phyloP scores from a whole-genome alignment of 2,888 invertebrate genomes.

The Phanerotoma sp. region DNA sequence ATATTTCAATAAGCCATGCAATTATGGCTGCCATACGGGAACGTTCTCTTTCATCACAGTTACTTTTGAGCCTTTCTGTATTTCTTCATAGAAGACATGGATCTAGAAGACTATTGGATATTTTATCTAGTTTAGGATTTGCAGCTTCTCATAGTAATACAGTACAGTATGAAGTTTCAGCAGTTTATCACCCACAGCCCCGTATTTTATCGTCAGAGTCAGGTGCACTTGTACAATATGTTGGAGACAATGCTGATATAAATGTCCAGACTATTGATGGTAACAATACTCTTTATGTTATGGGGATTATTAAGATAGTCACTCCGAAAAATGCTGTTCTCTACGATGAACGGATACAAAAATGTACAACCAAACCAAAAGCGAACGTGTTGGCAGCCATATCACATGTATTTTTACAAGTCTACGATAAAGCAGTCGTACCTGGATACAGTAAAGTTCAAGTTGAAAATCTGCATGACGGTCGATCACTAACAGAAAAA shows the following conservation, averaged over 20 bases:
- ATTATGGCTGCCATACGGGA: constrained; percentile 45
- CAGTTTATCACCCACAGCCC: no score
- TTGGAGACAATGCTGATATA: constrained; percentile 43
- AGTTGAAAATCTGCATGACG: constrained; percentile 39
- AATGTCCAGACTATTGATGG: constrained; percentile 44
- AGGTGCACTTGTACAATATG: neutral
- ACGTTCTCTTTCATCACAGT: constrained; percentile 28
- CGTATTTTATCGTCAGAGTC: no score
- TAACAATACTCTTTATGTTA: constrained; percentile 42
- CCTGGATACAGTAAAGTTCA: constrained; percentile 38
- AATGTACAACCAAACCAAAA: constrained; percentile 30
- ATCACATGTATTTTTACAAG: constrained; percentile 35
- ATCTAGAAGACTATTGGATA: no score
- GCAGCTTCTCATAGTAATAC: no score
- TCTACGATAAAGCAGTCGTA: constrained; percentile 37
- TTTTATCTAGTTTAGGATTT: no score
- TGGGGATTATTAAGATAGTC: constrained; percentile 41
- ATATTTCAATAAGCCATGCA: constrained; percentile 46
- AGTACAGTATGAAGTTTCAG: no score
- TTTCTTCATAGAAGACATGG: no score
- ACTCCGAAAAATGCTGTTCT: constrained; percentile 38
- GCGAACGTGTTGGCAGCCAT: constrained; percentile 35
- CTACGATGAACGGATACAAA: constrained; percentile 27
- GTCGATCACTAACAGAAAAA: constrained; percentile 29
- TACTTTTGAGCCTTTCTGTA: no score